These are phyloP conservation scores for Cherax destructor DNA, from an alignment of 1,140 invertebrate genomes.

Conservation along the genomic window DNA sequence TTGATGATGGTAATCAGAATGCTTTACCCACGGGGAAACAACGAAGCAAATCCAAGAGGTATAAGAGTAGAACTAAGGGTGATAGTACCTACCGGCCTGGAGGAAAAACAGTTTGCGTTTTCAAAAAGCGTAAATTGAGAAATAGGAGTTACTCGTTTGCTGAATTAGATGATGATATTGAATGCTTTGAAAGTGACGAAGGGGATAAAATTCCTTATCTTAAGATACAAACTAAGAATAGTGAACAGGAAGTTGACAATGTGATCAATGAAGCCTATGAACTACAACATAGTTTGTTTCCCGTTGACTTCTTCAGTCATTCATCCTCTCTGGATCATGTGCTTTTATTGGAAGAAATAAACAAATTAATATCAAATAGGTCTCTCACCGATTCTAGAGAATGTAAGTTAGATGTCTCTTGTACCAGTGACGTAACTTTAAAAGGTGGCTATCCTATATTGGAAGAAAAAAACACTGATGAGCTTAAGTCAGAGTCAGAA, in stretches of 20 bases:
- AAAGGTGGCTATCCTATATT: background rate
- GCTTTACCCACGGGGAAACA: background rate
- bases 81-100: constrained; percentile 22
- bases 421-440: too few relatives aligned
- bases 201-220: constrained; percentile 19
- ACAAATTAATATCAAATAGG: constrained; percentile 3
- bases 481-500: background rate
- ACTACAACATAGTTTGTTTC: constrained; percentile 21
- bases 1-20: too few relatives aligned
- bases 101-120: constrained; percentile 11
- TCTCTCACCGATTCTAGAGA: background rate
- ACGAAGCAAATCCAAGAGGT: background rate
- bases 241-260: background rate
- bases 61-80: background rate
- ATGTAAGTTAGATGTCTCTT: too few relatives aligned
- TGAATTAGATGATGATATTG: constrained; percentile 19
- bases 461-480: background rate
- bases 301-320: background rate
- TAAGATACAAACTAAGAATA: background rate
- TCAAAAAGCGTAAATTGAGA: constrained; percentile 20
- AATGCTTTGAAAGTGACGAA: constrained; percentile 23
- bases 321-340: background rate
- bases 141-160: constrained; percentile 21
- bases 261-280: background rate
- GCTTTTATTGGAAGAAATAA: constrained; percentile 14